A percentile compares a stretch with the other conserved stretches of the same genome.
These are phyloP conservation scores for Ciona savignyi DNA, from an alignment of 23 tunicate species.

Conservation along the genomic window DNA sequence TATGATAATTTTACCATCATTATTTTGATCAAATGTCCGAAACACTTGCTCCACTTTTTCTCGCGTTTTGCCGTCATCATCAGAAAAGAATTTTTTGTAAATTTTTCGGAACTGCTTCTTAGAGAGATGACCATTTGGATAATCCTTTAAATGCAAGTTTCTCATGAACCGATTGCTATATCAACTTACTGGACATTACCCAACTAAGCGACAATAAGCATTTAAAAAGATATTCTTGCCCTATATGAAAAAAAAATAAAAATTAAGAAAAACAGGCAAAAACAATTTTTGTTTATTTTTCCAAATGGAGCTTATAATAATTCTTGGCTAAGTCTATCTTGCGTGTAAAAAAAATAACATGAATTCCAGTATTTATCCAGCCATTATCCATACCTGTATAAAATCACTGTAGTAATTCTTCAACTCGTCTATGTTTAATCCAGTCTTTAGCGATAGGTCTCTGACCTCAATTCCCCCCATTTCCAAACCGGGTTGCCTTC, in stretches of 20 bases:
- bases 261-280: not conserved
- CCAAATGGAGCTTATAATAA: no score
- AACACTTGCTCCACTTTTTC: slow-evolving; percentile 51
- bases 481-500: not conserved
- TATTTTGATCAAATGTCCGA: slow-evolving; percentile 76
- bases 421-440: slow-evolving; percentile 40
- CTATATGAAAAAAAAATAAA: not conserved
- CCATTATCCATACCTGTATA: slow-evolving; percentile 59
- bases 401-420: slow-evolving; percentile 43
- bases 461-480: slow-evolving; percentile 9
- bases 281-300: no score
- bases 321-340: no score
- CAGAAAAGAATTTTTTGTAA: slow-evolving; percentile 62
- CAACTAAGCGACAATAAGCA: not conserved
- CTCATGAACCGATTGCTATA: no score
- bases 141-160: no score
- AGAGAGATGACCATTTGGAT: slow-evolving; percentile 59
- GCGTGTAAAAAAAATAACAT: no score
- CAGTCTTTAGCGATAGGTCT: slow-evolving; percentile 49
- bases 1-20: slow-evolving; percentile 42
- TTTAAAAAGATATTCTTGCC: not conserved
- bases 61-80: slow-evolving; percentile 32
- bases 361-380: no score
- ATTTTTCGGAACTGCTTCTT: slow-evolving; percentile 52
- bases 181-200: no score